Evolutionary conservation across 2,113 vertebrate genomes (phyloP).

Genomic region (Anser brachyrhynchus): DNA sequence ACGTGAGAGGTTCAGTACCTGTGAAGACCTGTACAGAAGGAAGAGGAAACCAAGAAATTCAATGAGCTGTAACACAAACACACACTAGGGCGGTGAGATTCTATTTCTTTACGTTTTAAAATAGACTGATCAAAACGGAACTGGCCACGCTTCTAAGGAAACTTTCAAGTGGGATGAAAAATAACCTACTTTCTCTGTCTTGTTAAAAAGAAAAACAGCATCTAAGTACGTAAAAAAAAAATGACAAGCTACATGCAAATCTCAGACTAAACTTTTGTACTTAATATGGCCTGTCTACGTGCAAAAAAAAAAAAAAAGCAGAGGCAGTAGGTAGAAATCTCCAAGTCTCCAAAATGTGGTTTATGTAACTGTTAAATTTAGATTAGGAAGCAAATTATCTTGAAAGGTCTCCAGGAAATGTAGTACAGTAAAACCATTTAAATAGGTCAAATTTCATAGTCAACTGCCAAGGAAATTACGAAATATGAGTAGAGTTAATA

Average conservation of each 20-base stretch:
- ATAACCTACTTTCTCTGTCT: background rate
- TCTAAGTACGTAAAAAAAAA: background rate
- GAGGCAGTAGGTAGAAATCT: conserved; percentile 54
- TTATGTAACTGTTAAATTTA: conserved; percentile 74
- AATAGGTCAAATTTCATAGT: conserved; percentile 71
- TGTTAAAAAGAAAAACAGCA: conserved; percentile 3
- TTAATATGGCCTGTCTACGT: background rate
- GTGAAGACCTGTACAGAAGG: background rate
- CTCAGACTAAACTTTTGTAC: background rate
- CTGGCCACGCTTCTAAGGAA: background rate
- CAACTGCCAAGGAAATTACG: conserved; percentile 55
- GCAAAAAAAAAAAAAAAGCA: background rate
- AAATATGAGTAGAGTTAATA: conserved; percentile 60
- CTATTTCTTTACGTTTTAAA: conserved; percentile 27
- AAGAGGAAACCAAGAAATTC: background rate
- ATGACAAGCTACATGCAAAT: background rate
- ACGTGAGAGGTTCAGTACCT: background rate
- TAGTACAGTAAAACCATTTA: conserved; percentile 68
- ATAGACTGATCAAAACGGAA: conserved; percentile 7
- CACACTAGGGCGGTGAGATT: background rate
- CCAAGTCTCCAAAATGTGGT: conserved; percentile 61
- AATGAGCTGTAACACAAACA: background rate
- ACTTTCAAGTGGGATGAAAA: conserved; percentile 34
- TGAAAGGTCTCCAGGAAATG: conserved; percentile 73
- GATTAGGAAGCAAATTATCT: conserved; percentile 70